These are phyloP conservation scores for Knipowitschia caucasica DNA, from an alignment of 2,797 vertebrate species.

Conservation along the genomic window DNA sequence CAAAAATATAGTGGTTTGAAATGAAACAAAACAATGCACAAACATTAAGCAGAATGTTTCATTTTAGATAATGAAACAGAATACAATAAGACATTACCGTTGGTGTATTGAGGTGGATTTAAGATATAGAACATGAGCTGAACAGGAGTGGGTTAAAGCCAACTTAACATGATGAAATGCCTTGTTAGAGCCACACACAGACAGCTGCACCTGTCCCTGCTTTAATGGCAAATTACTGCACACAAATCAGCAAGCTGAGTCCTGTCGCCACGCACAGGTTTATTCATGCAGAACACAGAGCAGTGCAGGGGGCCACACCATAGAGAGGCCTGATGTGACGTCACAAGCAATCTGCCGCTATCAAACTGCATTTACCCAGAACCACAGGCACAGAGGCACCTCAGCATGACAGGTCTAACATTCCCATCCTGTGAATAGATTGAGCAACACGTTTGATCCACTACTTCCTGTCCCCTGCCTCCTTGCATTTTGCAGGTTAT, in stretches of 20 bases:
- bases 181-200: constrained; percentile 69
- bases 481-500: too few species aligned
- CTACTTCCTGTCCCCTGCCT: too few species aligned
- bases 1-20: too few species aligned
- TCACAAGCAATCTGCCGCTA: constrained; percentile 50
- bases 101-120: constrained; percentile 3
- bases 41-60: too few species aligned
- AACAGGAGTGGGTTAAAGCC: constrained; percentile 64
- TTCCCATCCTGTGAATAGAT: too few species aligned
- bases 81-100: background rate
- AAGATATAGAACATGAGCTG: constrained; percentile 46
- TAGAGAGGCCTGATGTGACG: constrained; percentile 31
- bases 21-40: background rate
- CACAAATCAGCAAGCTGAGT: constrained; percentile 74
- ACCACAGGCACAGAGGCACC: constrained; percentile 37
- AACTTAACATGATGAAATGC: constrained; percentile 76
- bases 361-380: constrained; percentile 44
- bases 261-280: constrained; percentile 29
- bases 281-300: background rate
- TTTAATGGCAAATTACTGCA: constrained; percentile 78
- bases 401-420: background rate
- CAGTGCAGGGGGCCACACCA: constrained; percentile 11
- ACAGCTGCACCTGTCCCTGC: constrained; percentile 74
- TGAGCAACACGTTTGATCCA: too few species aligned
- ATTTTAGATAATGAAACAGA: background rate